Evolutionary conservation across 2,888 invertebrate genomes (phyloP), one percentile per base, ranked within the genome.

Genomic region (Drosophila mulleri): DNA sequence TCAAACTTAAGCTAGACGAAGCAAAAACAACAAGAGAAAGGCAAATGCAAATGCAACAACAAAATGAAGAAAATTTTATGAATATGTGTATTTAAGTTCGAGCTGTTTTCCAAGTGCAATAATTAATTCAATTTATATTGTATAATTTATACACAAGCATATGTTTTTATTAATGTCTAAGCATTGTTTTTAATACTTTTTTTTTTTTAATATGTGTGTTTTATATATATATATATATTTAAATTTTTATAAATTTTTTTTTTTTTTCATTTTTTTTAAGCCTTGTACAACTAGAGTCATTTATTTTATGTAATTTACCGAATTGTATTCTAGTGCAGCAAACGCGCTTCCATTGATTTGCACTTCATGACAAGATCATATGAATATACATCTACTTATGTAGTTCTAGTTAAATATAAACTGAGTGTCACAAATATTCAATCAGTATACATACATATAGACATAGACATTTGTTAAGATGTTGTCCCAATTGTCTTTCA

Each of bases 71-170:
- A 16, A 42, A 44, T 29, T 32, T 26, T 45, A 26, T 56, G 56
- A 57, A 35, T 42, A 56, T 3, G 26, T 75, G 57, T 45, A 45
- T 32, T 50, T 72, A 63, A 61, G 61, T 8, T 75, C 59, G 56
- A 78, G 41, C 35, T 75, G 67, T 78, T 75, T 75, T 75, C 56
- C 67, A 72, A 72, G 78, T 78, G 78, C 78, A 78, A 78, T 78
- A 78, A 62, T 56, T 65, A 64, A 70, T 75, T 57, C 52, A 64
- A 62, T 67, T 61, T 29, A 29, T 8, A 29, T 29, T 29, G 29
- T 8, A 29, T 29, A 29, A 29, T 29, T 20, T 61, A 26, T n/a
- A 23, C 26, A 18, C 9, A 48, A 14, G 16, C 8, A 47, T 47
- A 44, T 44, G 9, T 18, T 20, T 77, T 39, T 68, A n/a, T 67